Evolutionary conservation across 2,888 invertebrate species (phyloP), one percentile per base, ranked within the genome.

Genomic region (Brachylomia viminalis): DNA sequence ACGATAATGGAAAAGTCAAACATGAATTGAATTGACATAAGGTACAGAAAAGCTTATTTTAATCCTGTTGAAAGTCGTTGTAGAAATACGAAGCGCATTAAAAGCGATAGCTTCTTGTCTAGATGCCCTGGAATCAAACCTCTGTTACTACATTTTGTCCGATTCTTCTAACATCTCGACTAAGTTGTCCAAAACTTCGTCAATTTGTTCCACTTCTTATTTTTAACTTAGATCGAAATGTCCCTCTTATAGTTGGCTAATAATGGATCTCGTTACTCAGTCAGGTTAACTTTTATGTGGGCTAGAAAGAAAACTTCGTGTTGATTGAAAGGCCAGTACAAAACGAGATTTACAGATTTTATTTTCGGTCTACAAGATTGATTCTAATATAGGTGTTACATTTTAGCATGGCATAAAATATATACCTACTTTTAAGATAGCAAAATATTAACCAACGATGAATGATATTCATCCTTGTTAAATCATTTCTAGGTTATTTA

Each of bases 161-260:
- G 20, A 45, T 42, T 42, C n/a, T 42, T 11, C 11, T 45, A 20
- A 47, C 13, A 45, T 45, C 1, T 65, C 1, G 8, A 11, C 4
- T 27, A 20, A 4, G 45, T 27, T 47, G 20, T 20, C 20, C 27
- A 20, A 27, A 65, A 65, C 20, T 70, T 71, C 6, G n/a, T 33
- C 2, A 67, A 56, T 15, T 33, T n/a, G 10, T 23, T 45, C 13
- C 30, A 13, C 0, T 45, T 27, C 4, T 58, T 59, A 8, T 54
- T 45, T 72, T 52, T 6, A 74, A 72, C 38, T 64, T 72, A 49
- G 23, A 58, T 49, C 33, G 23, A 56, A 72, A 38, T 56, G 33
- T 47, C 10, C 42, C 42, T 42, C 7, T n/a, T 54, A 2, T 27
- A 17, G 23, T 64, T 20, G 33, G 7, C 17, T 71, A 64, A 62